These are phyloP conservation scores for Hydrozoanthus gracilis DNA, from an alignment of 92 coral and sea anemone species.

Conservation along the genomic window DNA sequence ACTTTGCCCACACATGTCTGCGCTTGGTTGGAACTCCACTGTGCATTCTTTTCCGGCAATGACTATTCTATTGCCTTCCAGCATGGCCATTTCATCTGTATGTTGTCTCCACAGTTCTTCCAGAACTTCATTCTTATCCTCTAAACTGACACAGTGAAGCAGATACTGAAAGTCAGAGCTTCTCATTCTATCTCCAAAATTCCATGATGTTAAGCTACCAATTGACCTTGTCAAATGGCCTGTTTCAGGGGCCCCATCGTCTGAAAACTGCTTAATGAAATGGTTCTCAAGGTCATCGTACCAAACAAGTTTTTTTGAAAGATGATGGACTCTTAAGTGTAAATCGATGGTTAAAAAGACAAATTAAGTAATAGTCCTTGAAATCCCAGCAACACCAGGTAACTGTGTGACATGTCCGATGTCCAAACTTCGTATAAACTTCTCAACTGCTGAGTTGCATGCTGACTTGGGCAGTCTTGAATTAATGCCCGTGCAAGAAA, in stretches of 20 bases:
- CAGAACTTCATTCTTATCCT: background rate
- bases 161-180: too few species aligned
- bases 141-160: too few species aligned
- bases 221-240: constrained; percentile 55
- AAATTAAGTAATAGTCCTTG: constrained; percentile 76
- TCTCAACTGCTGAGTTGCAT: constrained; percentile 45
- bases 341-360: constrained; percentile 67
- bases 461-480: constrained; percentile 17
- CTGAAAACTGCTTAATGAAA: constrained; percentile 32
- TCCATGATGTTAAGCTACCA: too few species aligned
- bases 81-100: constrained; percentile 4
- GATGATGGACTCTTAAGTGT: too few species aligned
- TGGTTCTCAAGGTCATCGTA: too few species aligned
- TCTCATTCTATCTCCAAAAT: too few species aligned
- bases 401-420: constrained; percentile 29
- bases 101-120: constrained; percentile 21
- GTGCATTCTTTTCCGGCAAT: too few species aligned
- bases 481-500: constrained; percentile 56
- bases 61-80: constrained; percentile 20
- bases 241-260: constrained; percentile 54
- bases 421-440: constrained; percentile 64
- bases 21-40: too few species aligned
- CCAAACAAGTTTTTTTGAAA: too few species aligned
- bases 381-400: constrained; percentile 65
- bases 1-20: constrained; percentile 30